These are phyloP conservation scores for Eulemur macaco DNA, from an alignment of 2,113 vertebrate species.

Conservation along the genomic window DNA sequence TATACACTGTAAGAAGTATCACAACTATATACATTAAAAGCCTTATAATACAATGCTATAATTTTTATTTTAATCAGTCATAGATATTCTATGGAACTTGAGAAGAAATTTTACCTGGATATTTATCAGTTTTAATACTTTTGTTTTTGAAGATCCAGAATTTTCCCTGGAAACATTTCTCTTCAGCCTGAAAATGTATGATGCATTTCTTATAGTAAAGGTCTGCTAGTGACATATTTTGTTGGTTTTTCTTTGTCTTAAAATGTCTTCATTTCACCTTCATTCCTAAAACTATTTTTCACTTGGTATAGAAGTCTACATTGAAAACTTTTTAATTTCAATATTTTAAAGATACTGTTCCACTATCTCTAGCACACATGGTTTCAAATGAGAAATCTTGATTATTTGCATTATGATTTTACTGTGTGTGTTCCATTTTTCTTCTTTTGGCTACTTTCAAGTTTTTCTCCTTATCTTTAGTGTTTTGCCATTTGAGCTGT, in stretches of 20 bases:
- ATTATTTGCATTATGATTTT: neutral
- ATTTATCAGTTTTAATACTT: neutral
- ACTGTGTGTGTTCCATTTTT: neutral
- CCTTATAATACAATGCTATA: neutral
- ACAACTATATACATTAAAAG: neutral
- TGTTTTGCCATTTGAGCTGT: neutral
- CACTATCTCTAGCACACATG: neutral
- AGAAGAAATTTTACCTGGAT: neutral
- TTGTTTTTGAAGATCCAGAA: neutral
- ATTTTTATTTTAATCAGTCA: neutral
- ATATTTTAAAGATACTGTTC: neutral
- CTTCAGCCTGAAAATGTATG: neutral
- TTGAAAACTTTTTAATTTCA: neutral
- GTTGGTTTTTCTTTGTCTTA: neutral
- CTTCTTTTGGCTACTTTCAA: neutral
- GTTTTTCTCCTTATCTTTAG: neutral
- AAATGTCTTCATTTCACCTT: conserved; percentile 36
- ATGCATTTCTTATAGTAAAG: neutral
- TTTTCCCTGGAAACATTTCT: conserved; percentile 23
- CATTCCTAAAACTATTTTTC: neutral
- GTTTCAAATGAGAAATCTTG: neutral
- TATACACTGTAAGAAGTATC: neutral
- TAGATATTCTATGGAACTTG: neutral
- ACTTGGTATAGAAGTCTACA: conserved; percentile 1
- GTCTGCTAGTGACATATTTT: neutral